phyloP scores from a whole-genome alignment of 2,888 invertebrate genomes.

The Graphium colonna region DNA sequence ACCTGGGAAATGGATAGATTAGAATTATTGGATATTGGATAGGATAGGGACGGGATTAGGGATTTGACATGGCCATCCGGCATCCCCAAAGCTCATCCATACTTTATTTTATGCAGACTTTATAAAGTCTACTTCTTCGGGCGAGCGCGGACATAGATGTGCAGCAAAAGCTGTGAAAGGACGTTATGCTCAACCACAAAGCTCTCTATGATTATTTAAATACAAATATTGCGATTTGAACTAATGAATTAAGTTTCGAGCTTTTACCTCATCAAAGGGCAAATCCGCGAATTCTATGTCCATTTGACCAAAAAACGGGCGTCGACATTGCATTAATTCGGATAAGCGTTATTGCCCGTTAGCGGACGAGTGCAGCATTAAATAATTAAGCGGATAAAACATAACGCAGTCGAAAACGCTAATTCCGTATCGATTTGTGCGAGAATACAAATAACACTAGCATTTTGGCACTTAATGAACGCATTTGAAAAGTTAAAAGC shows the following conservation, averaged over 20 bases:
- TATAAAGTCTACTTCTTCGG: no score
- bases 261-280: not conserved
- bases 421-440: conserved; percentile 54
- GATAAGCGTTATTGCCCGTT: conserved; percentile 27
- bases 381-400: conserved; percentile 43
- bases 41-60: no score
- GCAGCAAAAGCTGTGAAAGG: no score
- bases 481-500: conserved; percentile 77
- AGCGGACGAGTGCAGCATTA: conserved; percentile 26
- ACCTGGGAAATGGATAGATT: no score
- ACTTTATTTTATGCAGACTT: no score
- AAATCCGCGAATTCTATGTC: conserved; percentile 1
- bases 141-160: no score
- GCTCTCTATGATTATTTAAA: no score
- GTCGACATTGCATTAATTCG: conserved; percentile 9
- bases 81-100: no score
- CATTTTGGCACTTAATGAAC: conserved; percentile 58
- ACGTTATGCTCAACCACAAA: no score
- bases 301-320: conserved; percentile 17
- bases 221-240: not conserved
- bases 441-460: no score
- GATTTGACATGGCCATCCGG: no score
- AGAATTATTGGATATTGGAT: no score
- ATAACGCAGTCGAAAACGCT: conserved; percentile 34
- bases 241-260: not conserved